These are phyloP conservation scores for Riparia riparia DNA, from an alignment of 2,113 vertebrate genomes.

Conservation along the genomic window DNA sequence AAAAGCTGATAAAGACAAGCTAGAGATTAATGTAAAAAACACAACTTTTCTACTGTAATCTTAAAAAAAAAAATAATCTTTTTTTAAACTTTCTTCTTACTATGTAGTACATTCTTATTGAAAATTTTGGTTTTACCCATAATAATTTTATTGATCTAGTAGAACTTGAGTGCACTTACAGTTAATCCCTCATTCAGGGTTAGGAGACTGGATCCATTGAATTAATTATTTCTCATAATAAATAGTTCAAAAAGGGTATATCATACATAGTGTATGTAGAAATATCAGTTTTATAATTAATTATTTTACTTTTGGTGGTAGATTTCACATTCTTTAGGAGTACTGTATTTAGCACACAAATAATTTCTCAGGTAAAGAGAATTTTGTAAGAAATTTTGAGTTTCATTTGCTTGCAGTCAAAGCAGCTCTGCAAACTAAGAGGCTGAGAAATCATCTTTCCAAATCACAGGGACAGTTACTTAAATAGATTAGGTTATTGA, in stretches of 20 bases:
- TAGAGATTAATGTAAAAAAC: background rate
- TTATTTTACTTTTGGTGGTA: background rate
- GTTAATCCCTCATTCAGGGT: background rate
- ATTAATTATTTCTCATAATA: background rate
- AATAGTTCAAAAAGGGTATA: background rate
- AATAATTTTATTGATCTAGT: background rate
- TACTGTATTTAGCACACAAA: background rate
- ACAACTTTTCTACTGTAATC: background rate
- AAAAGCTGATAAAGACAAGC: background rate
- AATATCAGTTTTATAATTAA: background rate
- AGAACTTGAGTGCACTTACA: background rate
- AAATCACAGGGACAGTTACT: background rate
- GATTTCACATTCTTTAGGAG: background rate
- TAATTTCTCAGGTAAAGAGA: background rate
- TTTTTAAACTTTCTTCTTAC: background rate
- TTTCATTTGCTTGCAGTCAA: background rate
- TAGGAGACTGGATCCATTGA: background rate
- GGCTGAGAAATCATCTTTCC: background rate
- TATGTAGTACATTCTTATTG: background rate
- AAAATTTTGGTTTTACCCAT: background rate
- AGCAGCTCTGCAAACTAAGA: background rate
- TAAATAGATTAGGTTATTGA: background rate
- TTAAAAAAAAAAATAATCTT: background rate
- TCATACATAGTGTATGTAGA: background rate
- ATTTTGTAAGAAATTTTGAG: background rate